phyloP scores from a whole-genome alignment of 2,797 vertebrate species.

The Lates japonicus region DNA sequence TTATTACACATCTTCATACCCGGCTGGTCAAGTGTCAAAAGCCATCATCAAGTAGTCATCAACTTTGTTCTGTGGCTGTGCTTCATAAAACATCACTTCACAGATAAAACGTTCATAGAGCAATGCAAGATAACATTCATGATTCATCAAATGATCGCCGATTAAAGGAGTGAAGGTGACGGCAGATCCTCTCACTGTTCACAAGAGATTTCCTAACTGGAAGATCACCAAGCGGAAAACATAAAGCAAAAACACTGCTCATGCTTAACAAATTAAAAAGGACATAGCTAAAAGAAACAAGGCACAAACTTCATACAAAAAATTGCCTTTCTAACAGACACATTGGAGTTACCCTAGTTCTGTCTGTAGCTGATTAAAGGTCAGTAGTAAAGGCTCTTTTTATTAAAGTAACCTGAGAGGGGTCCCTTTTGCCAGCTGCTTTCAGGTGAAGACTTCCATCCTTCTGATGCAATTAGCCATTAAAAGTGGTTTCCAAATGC shows the following conservation, averaged over 20 bases:
- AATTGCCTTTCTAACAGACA: constrained; percentile 50
- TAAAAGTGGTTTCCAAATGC: constrained; percentile 58
- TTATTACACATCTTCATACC: constrained; percentile 6
- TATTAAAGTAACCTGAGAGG: constrained; percentile 80
- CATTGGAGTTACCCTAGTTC: constrained; percentile 35
- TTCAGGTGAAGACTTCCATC: constrained; percentile 55
- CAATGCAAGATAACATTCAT: constrained; percentile 52
- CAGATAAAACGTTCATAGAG: constrained; percentile 28
- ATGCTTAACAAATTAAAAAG: constrained; percentile 49
- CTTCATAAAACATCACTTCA: constrained; percentile 45
- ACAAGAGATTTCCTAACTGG: background rate
- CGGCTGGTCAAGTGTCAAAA: background rate
- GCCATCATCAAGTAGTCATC: constrained; percentile 5
- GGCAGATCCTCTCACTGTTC: constrained; percentile 10
- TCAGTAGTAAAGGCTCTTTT: constrained; percentile 74
- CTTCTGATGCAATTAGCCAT: constrained; percentile 51
- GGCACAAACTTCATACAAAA: constrained; percentile 71
- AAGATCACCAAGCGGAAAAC: constrained; percentile 18
- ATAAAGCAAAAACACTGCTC: constrained; percentile 14
- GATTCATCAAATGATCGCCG: constrained; percentile 24
- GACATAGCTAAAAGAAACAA: constrained; percentile 66
- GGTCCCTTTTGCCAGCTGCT: constrained; percentile 62
- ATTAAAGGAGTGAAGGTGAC: background rate
- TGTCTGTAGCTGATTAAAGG: constrained; percentile 67
- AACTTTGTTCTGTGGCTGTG: constrained; percentile 33